These are phyloP conservation scores for Nebria brevicollis DNA, from an alignment of 2,888 invertebrate species.

Conservation along the genomic window DNA sequence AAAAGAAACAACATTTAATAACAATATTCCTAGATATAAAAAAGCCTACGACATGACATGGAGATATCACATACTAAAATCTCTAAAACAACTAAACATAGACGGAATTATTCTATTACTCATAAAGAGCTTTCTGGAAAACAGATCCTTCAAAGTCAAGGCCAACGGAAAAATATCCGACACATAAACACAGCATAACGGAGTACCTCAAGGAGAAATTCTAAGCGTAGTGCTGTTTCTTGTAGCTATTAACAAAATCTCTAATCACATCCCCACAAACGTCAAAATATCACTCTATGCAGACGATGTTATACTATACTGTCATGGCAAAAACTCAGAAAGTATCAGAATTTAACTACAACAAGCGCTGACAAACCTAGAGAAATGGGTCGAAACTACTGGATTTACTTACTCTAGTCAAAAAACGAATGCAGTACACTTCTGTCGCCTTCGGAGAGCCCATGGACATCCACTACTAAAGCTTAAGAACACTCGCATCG, in stretches of 20 bases:
- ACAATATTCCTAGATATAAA: conserved; percentile 11
- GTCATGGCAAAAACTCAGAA: neutral
- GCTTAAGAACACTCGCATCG: neutral
- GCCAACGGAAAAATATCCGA: conserved; percentile 3
- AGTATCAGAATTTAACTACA: neutral
- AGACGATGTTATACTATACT: neutral
- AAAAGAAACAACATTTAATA: too few species aligned
- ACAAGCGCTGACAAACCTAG: neutral
- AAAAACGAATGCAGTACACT: conserved; percentile 16
- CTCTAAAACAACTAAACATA: neutral
- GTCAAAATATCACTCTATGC: neutral
- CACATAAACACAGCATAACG: neutral
- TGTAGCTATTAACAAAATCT: neutral
- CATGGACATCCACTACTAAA: neutral
- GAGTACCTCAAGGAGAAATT: conserved; percentile 4
- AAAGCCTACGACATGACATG: conserved; percentile 7
- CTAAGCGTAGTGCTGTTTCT: conserved; percentile 2
- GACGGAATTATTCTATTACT: neutral
- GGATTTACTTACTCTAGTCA: neutral
- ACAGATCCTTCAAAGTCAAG: neutral
- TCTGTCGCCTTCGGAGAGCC: neutral
- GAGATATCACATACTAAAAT: conserved; percentile 2
- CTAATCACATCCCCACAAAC: neutral
- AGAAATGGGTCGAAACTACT: neutral
- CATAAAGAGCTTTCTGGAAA: neutral